Evolutionary conservation across 1,140 invertebrate genomes (phyloP).

Genomic region (Frieseomelitta varia): DNA sequence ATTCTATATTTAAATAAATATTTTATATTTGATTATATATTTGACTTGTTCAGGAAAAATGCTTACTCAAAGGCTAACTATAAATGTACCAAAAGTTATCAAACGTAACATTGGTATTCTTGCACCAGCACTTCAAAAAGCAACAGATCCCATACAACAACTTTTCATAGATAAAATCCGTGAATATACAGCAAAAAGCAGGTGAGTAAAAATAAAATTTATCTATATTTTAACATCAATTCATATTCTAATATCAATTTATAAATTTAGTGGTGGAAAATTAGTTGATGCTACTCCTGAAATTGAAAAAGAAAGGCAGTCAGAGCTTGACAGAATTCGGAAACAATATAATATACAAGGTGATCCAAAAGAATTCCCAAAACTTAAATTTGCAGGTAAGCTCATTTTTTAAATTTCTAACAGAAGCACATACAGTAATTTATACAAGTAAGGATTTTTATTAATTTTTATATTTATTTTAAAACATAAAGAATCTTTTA

Average conservation of each 20-base stretch:
- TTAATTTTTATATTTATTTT: background rate
- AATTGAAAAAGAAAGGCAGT: slow-evolving; percentile 87
- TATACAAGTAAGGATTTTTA: background rate
- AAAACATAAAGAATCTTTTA: slow-evolving; percentile 32
- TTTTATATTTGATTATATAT: slow-evolving; percentile 1
- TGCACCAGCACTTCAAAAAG: slow-evolving; percentile 88
- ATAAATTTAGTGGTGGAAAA: slow-evolving; percentile 85
- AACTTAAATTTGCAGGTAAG: slow-evolving; percentile 88
- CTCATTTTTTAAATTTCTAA: slow-evolving; percentile 24
- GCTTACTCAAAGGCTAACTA: slow-evolving; percentile 66
- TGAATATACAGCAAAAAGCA: slow-evolving; percentile 91
- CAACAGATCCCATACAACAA: slow-evolving; percentile 95
- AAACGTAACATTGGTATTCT: slow-evolving; percentile 86
- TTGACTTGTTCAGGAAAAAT: slow-evolving; percentile 68
- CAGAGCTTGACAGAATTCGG: slow-evolving; percentile 91
- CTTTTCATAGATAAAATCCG: slow-evolving; percentile 95
- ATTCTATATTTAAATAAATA: background rate
- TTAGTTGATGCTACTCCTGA: slow-evolving; percentile 91
- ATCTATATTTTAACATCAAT: background rate
- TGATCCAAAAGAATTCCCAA: slow-evolving; percentile 95
- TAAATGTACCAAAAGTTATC: slow-evolving; percentile 68
- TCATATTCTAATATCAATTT: slow-evolving; percentile 24
- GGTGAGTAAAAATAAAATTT: slow-evolving; percentile 80
- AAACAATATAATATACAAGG: slow-evolving; percentile 88
- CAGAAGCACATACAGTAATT: background rate